Conservation (phyloP, 2,113 vertebrate genomes). For the Xenopus laevis region DNA sequence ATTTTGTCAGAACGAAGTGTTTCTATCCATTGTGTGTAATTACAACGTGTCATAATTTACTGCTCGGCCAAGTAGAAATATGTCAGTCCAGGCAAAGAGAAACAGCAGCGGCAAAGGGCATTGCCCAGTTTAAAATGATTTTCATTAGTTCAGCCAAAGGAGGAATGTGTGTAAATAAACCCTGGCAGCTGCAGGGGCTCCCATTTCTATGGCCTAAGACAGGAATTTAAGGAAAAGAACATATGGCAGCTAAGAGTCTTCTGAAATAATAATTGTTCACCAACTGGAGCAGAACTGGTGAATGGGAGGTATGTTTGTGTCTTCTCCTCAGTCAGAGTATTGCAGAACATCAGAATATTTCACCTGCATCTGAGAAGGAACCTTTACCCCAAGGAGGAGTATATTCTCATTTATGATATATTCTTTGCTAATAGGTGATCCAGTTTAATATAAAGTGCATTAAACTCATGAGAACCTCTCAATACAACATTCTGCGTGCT, state of each 20-base stretch:
- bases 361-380: no score
- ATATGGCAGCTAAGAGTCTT: slow-evolving; percentile 43
- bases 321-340: not conserved
- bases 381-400: no score
- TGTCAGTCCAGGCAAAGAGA: slow-evolving; percentile 54
- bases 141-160: slow-evolving; percentile 81
- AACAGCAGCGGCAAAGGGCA: slow-evolving; percentile 61
- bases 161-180: slow-evolving; percentile 82
- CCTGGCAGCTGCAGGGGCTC: slow-evolving; percentile 68
- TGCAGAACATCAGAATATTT: not conserved
- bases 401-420: no score
- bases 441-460: no score
- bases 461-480: no score
- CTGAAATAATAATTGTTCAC: slow-evolving; percentile 7
- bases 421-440: no score
- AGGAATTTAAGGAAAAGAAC: slow-evolving; percentile 61
- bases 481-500: no score
- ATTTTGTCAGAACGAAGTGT: slow-evolving; percentile 23
- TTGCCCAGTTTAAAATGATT: slow-evolving; percentile 70
- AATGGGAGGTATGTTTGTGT: not conserved
- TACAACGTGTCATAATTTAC: slow-evolving; percentile 46
- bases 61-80: slow-evolving; percentile 48
- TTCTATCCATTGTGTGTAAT: slow-evolving; percentile 42
- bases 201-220: slow-evolving; percentile 65
- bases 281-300: not conserved